Conservation (phyloP, 2,888 invertebrate species). For the Acronicta psi region DNA sequence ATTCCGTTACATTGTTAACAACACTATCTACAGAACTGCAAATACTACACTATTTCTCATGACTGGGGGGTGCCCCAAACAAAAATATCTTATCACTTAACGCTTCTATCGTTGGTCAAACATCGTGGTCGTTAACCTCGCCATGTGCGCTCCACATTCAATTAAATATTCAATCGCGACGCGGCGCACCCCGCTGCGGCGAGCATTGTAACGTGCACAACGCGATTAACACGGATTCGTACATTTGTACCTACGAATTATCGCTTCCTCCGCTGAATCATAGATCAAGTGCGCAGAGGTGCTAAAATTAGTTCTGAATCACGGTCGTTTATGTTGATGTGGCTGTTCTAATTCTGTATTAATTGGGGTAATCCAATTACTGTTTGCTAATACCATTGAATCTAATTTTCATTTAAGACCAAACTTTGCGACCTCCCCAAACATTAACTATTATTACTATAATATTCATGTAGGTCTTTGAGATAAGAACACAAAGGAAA, state of each 20-base stretch:
- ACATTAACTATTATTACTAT: neutral
- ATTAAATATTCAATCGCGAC: conserved; percentile 83
- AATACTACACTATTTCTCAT: neutral
- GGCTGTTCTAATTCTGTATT: conserved; percentile 30
- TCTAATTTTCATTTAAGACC: conserved; percentile 2
- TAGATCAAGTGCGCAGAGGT: conserved; percentile 57
- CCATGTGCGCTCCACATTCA: conserved; percentile 75
- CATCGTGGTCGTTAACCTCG: conserved; percentile 64
- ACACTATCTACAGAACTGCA: neutral
- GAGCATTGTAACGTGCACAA: conserved; percentile 64
- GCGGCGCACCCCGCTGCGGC: conserved; percentile 64
- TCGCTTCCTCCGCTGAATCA: conserved; percentile 53
- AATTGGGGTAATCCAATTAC: conserved; percentile 34
- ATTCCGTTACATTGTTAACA: neutral
- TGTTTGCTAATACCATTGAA: conserved; percentile 7
- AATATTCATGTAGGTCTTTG: too few species aligned
- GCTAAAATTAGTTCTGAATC: conserved; percentile 53
- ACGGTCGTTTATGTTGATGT: conserved; percentile 22
- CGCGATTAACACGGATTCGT: conserved; percentile 72
- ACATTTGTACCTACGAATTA: conserved; percentile 54
- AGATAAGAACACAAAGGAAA: conserved; percentile 1
- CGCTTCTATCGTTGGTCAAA: conserved; percentile 52
- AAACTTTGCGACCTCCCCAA: neutral
- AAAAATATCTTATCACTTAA: conserved; percentile 57
- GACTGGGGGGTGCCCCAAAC: conserved; percentile 1